Base-by-base conservation (phyloP, 1,140 invertebrate genomes). In the Cydia strobilella region DNA sequence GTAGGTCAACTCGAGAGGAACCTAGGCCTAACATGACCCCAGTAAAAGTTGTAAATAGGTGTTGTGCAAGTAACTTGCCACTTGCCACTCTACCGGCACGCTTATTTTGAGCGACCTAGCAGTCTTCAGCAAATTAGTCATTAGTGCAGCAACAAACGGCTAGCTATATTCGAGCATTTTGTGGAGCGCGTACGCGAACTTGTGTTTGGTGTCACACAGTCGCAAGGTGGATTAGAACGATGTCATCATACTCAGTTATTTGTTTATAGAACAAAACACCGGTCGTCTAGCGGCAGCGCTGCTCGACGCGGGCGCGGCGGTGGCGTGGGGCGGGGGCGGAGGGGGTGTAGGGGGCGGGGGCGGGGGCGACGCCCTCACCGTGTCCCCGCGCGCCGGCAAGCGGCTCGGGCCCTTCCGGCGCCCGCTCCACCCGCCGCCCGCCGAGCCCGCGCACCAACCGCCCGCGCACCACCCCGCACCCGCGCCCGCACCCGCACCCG, bases 11-110 rank as follows among this genome's bases (percentile, higher is more conserved):
- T n/a, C n/a, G n/a, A n/a, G n/a, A n/a, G n/a, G n/a, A n/a, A n/a
- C n/a, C n/a, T n/a, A n/a, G n/a, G n/a, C n/a, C n/a, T n/a, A n/a
- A n/a, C n/a, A n/a, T n/a, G n/a, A n/a, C n/a, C n/a, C n/a, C n/a
- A n/a, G n/a, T n/a, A n/a, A n/a, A n/a, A n/a, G n/a, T n/a, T n/a
- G n/a, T n/a, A n/a, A n/a, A n/a, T n/a, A n/a, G n/a, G n/a, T n/a
- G n/a, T n/a, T n/a, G n/a, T n/a, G n/a, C n/a, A n/a, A n/a, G n/a
- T n/a, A n/a, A n/a, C n/a, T n/a, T n/a, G n/a, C n/a, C n/a, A n/a
- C n/a, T n/a, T n/a, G 86, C 96, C 97, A 76, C 95, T 97, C 80
- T 99, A 97, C 91, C 97, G 98, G 92, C 97, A 98, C 86, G 98
- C 98, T 90, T 99, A 98, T 91, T 97, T 98, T 90, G 98, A 99